Conservation (phyloP, 2,888 invertebrate genomes). For the Papilio protenor region DNA sequence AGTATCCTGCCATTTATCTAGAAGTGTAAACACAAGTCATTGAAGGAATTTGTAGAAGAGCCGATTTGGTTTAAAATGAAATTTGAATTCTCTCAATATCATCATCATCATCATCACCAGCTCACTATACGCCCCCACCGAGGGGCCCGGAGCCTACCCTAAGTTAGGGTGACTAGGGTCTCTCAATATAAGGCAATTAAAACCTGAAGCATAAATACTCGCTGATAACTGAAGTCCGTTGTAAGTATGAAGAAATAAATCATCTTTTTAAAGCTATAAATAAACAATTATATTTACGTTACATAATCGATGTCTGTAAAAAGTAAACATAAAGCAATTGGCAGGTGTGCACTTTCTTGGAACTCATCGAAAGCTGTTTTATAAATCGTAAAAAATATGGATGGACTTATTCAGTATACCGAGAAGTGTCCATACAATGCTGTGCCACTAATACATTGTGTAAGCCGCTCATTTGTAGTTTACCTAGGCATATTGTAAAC, state of each 20-base stretch:
- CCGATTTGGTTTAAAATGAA: too few species aligned
- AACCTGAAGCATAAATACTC: too few species aligned
- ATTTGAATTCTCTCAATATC: too few species aligned
- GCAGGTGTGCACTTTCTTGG: constrained; percentile 12
- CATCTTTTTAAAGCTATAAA: background rate
- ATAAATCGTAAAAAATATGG: constrained; percentile 11
- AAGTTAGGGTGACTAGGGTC: too few species aligned
- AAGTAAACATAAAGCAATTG: background rate
- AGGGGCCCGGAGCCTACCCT: too few species aligned
- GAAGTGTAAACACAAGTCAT: too few species aligned
- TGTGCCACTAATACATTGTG: background rate
- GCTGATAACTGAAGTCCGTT: too few species aligned
- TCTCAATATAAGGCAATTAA: too few species aligned
- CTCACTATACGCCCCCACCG: too few species aligned
- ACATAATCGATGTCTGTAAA: background rate
- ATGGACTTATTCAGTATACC: background rate
- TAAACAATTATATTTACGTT: background rate
- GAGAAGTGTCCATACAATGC: constrained; percentile 4
- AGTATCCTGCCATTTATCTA: too few species aligned
- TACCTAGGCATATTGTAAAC: background rate
- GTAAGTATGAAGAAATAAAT: background rate
- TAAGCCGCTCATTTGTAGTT: background rate
- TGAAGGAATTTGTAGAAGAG: too few species aligned
- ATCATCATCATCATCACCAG: too few species aligned
- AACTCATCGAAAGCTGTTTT: background rate